Base-by-base conservation (phyloP, 2,113 vertebrate genomes). In the Perca schrenkii region DNA sequence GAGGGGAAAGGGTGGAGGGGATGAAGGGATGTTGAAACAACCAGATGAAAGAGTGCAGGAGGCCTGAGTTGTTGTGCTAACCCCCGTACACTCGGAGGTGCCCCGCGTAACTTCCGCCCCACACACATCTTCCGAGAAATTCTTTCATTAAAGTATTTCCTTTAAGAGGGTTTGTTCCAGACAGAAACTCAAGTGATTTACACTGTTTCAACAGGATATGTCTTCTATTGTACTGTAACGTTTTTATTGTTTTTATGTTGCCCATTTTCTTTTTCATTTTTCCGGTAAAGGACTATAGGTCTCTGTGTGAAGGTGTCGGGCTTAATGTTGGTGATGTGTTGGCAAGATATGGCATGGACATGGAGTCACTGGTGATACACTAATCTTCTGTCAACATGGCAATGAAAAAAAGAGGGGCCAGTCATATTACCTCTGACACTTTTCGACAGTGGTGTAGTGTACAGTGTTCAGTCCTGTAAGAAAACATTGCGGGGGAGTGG, bases 61-160 rank as follows among this genome's bases (percentile, higher is more conserved):
- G 86, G 90, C 90, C 81, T 73, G 78, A 28, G 82, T 74, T 91
- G 91, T 93, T 93, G 86, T 83, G 72, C 86, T 92, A 92, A 93
- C 90, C 90, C 69, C 67, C 17, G 70, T 40, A 76, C 74, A 50
- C 70, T 83, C 69, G 0, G 76, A 84, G 77, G 61, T 77, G 80
- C 79, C 77, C 80, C 49, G 62, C 66, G 57, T 73, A 36, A 91
- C 88, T 82, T 86, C 84, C 80, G 34, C 69, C 86, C 43, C 75
- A 72, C 76, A 86, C 71, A 80, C 71, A 82, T 63, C n/a, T 65
- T 65, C 50, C 47, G 19, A 75, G 72, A 82, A 81, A 69, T 25
- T 17, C 57, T 62, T 56, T 28, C 40, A 86, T 56, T 74, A 28
- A 86, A 83, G 19, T 6, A 31, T 74, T 66, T 84, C 53, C 56